These are phyloP conservation scores for Listrodromus nycthemerus DNA, from an alignment of 2,888 invertebrate genomes.

Conservation along the genomic window DNA sequence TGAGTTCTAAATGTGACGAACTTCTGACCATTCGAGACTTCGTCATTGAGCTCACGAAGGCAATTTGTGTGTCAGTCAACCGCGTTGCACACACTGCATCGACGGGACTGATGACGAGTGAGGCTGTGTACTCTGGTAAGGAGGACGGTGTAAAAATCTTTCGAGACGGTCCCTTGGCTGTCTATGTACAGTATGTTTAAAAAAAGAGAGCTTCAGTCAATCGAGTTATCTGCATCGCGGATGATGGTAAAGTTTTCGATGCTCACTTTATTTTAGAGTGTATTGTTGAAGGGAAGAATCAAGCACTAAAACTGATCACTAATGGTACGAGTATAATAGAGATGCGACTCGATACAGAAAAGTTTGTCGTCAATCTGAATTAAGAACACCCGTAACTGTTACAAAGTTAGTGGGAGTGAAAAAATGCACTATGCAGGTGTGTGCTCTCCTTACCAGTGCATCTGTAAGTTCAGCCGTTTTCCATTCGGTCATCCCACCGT, in stretches of 20 bases:
- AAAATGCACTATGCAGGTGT: not conserved
- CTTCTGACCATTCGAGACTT: no score
- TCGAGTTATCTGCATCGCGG: not conserved
- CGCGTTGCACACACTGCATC: not conserved
- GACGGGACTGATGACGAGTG: not conserved
- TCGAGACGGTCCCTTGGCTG: not conserved
- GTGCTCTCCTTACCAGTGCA: not conserved
- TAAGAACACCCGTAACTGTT: conserved; percentile 47
- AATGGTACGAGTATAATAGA: not conserved
- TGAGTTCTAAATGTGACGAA: no score
- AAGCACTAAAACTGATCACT: not conserved
- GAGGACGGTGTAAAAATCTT: not conserved
- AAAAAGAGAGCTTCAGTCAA: not conserved
- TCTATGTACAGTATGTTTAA: not conserved
- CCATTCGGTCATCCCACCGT: conserved; percentile 75
- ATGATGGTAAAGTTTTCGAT: not conserved
- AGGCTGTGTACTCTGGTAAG: not conserved
- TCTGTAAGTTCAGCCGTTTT: not conserved
- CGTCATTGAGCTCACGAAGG: no score
- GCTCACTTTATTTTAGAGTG: not conserved
- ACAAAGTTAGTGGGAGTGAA: not conserved
- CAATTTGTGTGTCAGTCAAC: not conserved
- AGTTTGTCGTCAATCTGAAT: conserved; percentile 72
- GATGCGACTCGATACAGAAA: not conserved
- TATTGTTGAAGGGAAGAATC: not conserved